These are phyloP conservation scores for Odontophorus gujanensis DNA, from an alignment of 2,113 vertebrate genomes.

Conservation along the genomic window DNA sequence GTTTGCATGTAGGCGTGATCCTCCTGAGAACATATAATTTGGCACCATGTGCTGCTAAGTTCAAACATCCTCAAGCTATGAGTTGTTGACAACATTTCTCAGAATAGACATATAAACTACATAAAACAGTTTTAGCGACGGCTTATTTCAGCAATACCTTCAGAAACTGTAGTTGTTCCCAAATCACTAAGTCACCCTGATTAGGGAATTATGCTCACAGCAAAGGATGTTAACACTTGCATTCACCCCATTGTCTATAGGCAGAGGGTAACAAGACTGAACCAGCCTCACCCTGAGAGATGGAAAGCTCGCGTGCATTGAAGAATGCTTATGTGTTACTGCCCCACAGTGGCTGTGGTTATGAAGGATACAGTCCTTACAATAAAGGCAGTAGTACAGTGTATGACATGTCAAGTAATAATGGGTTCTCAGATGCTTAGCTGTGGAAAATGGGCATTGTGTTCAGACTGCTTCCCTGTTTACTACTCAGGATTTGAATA, in stretches of 20 bases:
- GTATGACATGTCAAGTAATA: background rate
- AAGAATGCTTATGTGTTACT: background rate
- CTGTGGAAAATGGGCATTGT: background rate
- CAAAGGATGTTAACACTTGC: background rate
- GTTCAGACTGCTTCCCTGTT: background rate
- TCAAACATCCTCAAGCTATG: conserved; percentile 20
- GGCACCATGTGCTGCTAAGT: background rate
- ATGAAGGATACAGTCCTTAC: background rate
- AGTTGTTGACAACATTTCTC: conserved; percentile 51
- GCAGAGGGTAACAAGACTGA: background rate
- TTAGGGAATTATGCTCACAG: background rate
- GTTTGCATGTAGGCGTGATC: conserved; percentile 43
- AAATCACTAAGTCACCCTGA: background rate
- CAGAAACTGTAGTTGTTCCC: background rate
- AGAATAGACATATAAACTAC: conserved; percentile 15
- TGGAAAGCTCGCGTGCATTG: background rate
- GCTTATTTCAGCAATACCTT: background rate
- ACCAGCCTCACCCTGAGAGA: background rate
- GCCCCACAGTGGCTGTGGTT: background rate
- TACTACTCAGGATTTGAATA: background rate
- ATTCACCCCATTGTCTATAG: background rate
- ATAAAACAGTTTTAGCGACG: background rate
- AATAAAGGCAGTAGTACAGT: background rate
- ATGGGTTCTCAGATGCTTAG: background rate
- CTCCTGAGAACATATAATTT: conserved; percentile 41